A percentile compares a stretch with the other conserved stretches of the same genome.
Conservation (phyloP, 2,888 invertebrate species). For the Amphimallon solstitiale region DNA sequence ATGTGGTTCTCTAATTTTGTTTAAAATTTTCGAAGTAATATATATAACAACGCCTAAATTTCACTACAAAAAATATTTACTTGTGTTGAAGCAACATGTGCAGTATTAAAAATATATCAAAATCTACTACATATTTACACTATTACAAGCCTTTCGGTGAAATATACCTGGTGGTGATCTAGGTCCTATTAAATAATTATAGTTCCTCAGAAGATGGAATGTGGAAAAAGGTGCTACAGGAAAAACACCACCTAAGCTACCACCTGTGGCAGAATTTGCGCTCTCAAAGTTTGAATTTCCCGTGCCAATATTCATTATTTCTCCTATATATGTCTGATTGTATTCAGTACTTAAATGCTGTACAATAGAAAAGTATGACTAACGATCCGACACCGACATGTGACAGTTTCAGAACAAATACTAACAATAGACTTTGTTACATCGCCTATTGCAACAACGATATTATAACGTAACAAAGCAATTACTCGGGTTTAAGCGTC, state of each 20-base stretch:
- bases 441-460: conserved; percentile 23
- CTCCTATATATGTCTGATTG: not conserved
- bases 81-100: not conserved
- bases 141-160: not conserved
- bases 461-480: conserved; percentile 26
- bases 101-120: not conserved
- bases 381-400: conserved; percentile 26
- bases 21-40: no score
- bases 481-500: conserved; percentile 51
- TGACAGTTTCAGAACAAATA: conserved; percentile 35
- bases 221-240: conserved; percentile 69
- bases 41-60: no score
- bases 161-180: conserved; percentile 64
- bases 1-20: no score
- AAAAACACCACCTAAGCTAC: conserved; percentile 51
- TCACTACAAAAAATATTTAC: no score
- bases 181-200: conserved; percentile 72
- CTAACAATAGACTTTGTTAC: conserved; percentile 36
- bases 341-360: not conserved
- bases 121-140: not conserved
- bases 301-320: conserved; percentile 46
- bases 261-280: conserved; percentile 52
- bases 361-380: not conserved
- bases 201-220: conserved; percentile 72
- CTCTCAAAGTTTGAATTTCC: conserved; percentile 51